Conservation (phyloP, 2,797 vertebrate genomes). For the Sardinella longiceps region DNA sequence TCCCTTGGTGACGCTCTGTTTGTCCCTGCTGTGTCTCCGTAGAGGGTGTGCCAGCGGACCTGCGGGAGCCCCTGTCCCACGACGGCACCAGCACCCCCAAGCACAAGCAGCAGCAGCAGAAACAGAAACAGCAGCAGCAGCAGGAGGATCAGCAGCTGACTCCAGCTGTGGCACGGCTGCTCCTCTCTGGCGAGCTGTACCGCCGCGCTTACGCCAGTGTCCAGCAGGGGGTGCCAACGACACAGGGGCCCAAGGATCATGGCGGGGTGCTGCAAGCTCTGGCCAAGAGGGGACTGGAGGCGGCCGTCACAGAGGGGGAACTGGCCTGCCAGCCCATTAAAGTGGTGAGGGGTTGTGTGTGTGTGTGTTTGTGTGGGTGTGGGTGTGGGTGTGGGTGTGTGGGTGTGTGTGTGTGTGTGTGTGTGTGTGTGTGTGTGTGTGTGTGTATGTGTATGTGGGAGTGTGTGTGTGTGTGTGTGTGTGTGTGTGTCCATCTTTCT, state of each 20-base stretch:
- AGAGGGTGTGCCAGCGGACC: constrained; percentile 82
- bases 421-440: neutral
- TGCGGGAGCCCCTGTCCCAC: constrained; percentile 82
- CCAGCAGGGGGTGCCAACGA: constrained; percentile 54
- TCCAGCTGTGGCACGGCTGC: constrained; percentile 78
- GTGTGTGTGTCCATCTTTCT: constrained; percentile 21
- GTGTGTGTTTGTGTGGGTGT: no score
- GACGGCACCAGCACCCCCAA: constrained; percentile 58
- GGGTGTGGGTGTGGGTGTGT: neutral
- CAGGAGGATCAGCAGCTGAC: constrained; percentile 77
- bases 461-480: neutral
- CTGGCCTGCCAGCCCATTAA: constrained; percentile 81
- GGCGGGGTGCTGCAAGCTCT: constrained; percentile 80
- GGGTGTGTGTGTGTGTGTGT: constrained; percentile 9
- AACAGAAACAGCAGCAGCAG: neutral
- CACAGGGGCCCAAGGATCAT: constrained; percentile 66
- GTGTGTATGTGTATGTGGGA: constrained; percentile 2
- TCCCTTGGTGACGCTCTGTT: neutral
- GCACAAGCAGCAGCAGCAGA: neutral
- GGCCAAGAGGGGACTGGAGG: constrained; percentile 72
- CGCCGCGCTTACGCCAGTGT: constrained; percentile 77
- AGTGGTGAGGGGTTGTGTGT: constrained; percentile 70
- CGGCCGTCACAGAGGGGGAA: constrained; percentile 77
- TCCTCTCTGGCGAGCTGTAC: constrained; percentile 84
- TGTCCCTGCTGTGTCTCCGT: constrained; percentile 30